Conservation (phyloP, 1,140 invertebrate genomes). For the Hermetia illucens region DNA sequence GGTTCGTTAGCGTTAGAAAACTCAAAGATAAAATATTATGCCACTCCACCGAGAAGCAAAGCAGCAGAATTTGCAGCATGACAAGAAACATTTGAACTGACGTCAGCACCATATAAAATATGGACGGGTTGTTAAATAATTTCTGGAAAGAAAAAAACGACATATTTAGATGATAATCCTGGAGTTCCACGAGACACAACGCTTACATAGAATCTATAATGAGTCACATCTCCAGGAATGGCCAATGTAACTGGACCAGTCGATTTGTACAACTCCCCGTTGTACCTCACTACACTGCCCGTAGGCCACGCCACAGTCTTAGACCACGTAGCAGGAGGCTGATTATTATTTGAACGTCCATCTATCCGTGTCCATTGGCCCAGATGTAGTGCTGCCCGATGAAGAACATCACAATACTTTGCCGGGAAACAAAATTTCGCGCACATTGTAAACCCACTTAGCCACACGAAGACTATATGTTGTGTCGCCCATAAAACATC, state of each 20-base stretch:
- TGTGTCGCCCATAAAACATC: conserved; percentile 71
- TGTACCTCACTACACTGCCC: conserved; percentile 67
- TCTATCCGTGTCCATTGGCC: conserved; percentile 66
- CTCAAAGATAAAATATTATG: conserved; percentile 78
- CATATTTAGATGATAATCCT: not conserved
- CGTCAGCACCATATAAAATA: conserved; percentile 58
- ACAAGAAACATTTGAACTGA: conserved; percentile 59
- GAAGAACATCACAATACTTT: conserved; percentile 75
- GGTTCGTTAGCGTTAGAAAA: conserved; percentile 76
- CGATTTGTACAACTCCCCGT: conserved; percentile 63
- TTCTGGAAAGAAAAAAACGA: conserved; percentile 42
- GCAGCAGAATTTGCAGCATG: conserved; percentile 56
- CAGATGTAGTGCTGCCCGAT: conserved; percentile 76
- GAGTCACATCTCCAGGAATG: conserved; percentile 67
- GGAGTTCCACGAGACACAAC: not conserved
- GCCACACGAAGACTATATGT: conserved; percentile 67
- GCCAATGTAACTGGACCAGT: conserved; percentile 59
- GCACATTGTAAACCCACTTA: conserved; percentile 69
- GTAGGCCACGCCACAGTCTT: conserved; percentile 58
- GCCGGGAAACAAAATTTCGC: conserved; percentile 54
- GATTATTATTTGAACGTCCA: conserved; percentile 14
- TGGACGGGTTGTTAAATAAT: conserved; percentile 76
- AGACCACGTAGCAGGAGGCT: conserved; percentile 52
- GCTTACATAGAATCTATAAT: conserved; percentile 75
- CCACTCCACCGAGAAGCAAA: conserved; percentile 73